Percentiles rank a stretch among this genome's conserved stretches.
These are phyloP conservation scores for Chloroceryle inda DNA, from an alignment of 2,797 vertebrate species.

Conservation along the genomic window DNA sequence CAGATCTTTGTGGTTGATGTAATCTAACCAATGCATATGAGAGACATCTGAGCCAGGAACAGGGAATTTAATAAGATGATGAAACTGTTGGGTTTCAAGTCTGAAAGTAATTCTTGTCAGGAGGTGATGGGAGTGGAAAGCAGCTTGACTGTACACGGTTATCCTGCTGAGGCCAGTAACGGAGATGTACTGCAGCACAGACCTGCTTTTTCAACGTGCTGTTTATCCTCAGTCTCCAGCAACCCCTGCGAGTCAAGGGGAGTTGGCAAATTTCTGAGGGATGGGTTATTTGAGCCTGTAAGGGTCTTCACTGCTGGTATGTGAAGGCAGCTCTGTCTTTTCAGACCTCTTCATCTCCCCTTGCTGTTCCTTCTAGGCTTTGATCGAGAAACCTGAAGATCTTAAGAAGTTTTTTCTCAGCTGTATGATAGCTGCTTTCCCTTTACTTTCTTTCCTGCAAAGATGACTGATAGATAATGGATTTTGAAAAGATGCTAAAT, in stretches of 20 bases:
- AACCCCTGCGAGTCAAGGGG: neutral
- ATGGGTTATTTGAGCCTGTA: neutral
- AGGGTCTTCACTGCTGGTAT: neutral
- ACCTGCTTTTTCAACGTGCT: neutral
- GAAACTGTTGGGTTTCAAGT: neutral
- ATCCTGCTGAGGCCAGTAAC: neutral
- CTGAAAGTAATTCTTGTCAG: constrained; percentile 16
- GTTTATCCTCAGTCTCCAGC: neutral
- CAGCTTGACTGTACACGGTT: neutral
- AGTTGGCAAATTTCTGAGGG: neutral
- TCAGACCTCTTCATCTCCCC: neutral
- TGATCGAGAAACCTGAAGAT: neutral
- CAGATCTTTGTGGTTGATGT: neutral
- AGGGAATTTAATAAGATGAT: neutral
- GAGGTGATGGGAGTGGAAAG: neutral
- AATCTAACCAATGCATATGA: neutral
- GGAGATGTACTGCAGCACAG: neutral
- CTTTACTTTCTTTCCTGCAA: neutral
- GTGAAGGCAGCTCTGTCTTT: neutral
- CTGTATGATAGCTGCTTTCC: neutral
- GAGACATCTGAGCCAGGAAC: constrained; percentile 5
- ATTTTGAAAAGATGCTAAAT: neutral
- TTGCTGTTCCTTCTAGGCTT: neutral
- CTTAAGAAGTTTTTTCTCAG: neutral
- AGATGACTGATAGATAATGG: neutral